A percentile compares a stretch with the other conserved stretches of the same genome.
phyloP scores from a whole-genome alignment of 2,113 vertebrate species.

The Pteruthius melanotis region DNA sequence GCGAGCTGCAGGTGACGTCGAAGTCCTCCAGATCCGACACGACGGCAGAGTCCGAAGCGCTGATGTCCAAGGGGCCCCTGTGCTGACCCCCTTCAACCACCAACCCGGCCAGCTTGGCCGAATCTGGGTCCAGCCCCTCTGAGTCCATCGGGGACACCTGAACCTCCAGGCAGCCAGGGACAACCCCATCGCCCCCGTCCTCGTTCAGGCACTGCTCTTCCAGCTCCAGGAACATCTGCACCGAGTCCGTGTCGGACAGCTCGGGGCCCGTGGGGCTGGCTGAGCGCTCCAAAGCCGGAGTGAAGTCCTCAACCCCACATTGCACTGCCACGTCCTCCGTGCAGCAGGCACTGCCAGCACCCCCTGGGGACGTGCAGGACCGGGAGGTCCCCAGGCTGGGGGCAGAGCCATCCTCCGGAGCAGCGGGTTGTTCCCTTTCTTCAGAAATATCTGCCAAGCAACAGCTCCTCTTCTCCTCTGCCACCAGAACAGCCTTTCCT shows the following conservation, averaged over 20 bases:
- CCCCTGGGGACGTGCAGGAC: neutral
- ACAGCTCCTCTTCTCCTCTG: constrained; percentile 64
- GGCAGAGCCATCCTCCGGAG: neutral
- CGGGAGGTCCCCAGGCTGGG: neutral
- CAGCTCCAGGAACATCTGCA: constrained; percentile 92
- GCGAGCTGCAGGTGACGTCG: constrained; percentile 67
- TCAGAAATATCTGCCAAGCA: constrained; percentile 66
- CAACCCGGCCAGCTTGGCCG: neutral
- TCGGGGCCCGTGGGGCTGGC: neutral
- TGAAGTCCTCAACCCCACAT: constrained; percentile 20
- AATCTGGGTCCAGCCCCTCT: constrained; percentile 19
- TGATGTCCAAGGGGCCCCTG: constrained; percentile 21
- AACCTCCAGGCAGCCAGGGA: constrained; percentile 38
- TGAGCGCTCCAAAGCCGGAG: neutral
- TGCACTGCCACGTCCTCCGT: neutral
- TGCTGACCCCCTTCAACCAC: constrained; percentile 2
- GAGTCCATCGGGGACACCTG: neutral
- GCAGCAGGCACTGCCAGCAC: neutral
- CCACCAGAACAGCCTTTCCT: constrained; percentile 73
- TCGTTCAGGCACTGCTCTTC: constrained; percentile 87
- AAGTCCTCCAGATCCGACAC: constrained; percentile 62
- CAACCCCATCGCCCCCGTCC: constrained; percentile 34
- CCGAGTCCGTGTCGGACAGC: constrained; percentile 84
- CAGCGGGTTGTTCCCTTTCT: constrained; percentile 52
- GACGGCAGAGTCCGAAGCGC: constrained; percentile 40